phyloP scores from a whole-genome alignment of 2,113 vertebrate genomes.

The Crotalus tigris region DNA sequence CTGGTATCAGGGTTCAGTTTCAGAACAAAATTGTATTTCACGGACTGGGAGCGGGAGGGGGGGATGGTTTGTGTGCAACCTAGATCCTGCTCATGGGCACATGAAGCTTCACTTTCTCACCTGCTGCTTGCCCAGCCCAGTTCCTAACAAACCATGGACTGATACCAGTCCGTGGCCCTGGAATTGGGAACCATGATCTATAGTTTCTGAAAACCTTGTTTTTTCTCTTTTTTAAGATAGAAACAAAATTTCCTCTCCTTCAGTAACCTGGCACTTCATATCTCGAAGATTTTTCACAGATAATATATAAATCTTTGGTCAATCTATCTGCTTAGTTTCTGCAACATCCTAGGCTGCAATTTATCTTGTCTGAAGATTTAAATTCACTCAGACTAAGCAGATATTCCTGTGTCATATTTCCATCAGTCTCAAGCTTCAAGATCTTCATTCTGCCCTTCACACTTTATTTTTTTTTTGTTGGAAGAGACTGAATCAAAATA shows the following conservation, averaged over 20 bases:
- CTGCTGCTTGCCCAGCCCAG: neutral
- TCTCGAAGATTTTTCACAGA: neutral
- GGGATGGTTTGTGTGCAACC: too few relatives aligned
- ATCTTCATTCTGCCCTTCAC: neutral
- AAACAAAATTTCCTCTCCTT: neutral
- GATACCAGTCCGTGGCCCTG: neutral
- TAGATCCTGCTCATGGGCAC: too few relatives aligned
- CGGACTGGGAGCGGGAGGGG: too few relatives aligned
- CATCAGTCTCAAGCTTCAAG: neutral
- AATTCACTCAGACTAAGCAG: neutral
- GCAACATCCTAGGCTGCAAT: neutral
- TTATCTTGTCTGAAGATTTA: neutral
- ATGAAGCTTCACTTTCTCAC: neutral
- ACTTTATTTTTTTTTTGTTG: neutral
- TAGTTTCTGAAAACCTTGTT: neutral
- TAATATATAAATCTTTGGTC: neutral
- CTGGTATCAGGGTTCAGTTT: too few relatives aligned
- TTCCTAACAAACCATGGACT: neutral
- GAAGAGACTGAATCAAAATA: neutral
- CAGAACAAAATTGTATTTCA: too few relatives aligned
- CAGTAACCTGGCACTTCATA: neutral
- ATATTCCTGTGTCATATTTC: neutral
- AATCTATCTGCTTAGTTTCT: neutral
- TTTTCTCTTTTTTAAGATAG: neutral
- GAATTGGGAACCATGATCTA: neutral